These are phyloP conservation scores for Cygnus olor DNA, from an alignment of 2,797 vertebrate species.

Conservation along the genomic window DNA sequence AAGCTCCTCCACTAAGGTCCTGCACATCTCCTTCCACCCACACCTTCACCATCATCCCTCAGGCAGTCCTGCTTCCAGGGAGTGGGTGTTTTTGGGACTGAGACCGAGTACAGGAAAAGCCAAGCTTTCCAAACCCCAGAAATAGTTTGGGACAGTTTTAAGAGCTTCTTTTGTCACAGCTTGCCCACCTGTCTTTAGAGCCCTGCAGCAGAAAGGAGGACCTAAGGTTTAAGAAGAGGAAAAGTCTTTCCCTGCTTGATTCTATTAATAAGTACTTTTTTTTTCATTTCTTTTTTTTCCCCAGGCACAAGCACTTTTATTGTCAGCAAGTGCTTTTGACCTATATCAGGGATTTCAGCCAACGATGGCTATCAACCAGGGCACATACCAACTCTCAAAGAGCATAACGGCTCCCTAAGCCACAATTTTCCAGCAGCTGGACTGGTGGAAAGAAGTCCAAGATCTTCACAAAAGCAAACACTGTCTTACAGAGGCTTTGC, in stretches of 20 bases:
- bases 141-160: neutral
- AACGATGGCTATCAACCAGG: neutral
- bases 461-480: constrained; percentile 13
- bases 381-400: neutral
- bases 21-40: neutral
- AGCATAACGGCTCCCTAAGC: neutral
- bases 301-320: neutral
- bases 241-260: neutral
- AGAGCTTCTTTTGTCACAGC: neutral
- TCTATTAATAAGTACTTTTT: constrained; percentile 3
- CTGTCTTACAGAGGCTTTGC: neutral
- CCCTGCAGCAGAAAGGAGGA: neutral
- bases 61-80: neutral
- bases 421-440: constrained; percentile 19
- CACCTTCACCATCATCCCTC: neutral
- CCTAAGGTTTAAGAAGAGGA: neutral
- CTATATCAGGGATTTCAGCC: neutral
- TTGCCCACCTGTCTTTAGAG: neutral
- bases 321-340: neutral
- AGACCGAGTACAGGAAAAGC: neutral
- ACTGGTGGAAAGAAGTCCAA: constrained; percentile 20
- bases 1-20: neutral
- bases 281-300: neutral
- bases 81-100: neutral
- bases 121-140: neutral